Base-by-base conservation (phyloP, 2,113 vertebrate species). In the Labeo catla region DNA sequence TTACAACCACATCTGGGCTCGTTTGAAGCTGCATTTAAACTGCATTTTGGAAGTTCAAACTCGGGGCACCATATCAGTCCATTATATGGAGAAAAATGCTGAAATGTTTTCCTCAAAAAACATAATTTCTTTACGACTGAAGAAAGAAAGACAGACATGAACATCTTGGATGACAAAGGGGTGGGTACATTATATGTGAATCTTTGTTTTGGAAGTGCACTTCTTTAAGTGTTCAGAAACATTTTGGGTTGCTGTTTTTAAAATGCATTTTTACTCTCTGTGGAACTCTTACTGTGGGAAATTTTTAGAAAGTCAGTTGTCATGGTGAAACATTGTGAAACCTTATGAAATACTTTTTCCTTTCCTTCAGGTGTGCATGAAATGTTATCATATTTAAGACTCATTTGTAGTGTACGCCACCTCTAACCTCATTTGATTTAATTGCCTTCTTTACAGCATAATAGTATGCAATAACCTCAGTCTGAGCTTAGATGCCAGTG, bases 371-470 rank as follows among this genome's bases (percentile, higher is more conserved):
- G 5, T 65, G 23, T 23, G 28, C 13, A 43, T 21, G 16, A 10
- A 43, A 16, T 39, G 10, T 57, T 47, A 9, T 49, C 72, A n/a
- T 23, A 47, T 74, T 49, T 49, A 23, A 49, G 10, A 49, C 2
- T 11, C 23, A 49, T 74, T 13, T 73, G 70, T 45, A n/a, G 19
- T 21, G 39, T 45, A 9, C 8, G 19, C 7, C 43, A 74, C 10
- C 72, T 23, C 6, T 74, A 74, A 74, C 43, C 21, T 74, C 10
- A 19, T 43, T 73, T 74, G 43, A 74, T 74, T 74, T 23, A 73
- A 49, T 13, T 3, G 43, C 72, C 13, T 4, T 74, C 39, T 43
- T 72, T 72, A 72, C n/a, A 39, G 39, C 70, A 47, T 74, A 74
- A 47, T 43, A 6, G 19, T 23, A 21, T 23, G 72, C 72, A 74